phyloP scores from a whole-genome alignment of 1,140 invertebrate genomes.

The Drosophila arizonae region DNA sequence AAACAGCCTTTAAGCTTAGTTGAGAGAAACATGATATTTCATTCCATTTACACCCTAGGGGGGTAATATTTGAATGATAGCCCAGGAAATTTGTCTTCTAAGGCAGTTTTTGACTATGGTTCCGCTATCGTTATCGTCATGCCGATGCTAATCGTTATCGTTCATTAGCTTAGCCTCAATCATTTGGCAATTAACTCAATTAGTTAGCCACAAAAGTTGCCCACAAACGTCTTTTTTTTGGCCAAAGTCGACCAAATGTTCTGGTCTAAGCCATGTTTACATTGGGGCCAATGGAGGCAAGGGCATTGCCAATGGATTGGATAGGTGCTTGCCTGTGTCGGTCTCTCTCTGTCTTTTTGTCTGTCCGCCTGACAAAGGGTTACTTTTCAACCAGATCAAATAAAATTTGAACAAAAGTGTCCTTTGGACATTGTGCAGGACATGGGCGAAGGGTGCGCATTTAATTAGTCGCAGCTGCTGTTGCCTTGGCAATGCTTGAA shows the following conservation, averaged over 20 bases:
- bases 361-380: constrained; percentile 1
- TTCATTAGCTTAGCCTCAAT: constrained; percentile 32
- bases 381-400: constrained; percentile 35
- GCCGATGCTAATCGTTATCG: constrained; percentile 3
- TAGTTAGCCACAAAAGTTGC: constrained; percentile 50
- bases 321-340: constrained; percentile 4
- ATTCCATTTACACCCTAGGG: no score
- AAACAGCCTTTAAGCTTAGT: no score
- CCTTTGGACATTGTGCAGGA: constrained; percentile 37
- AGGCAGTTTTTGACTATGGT: background rate
- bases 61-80: no score
- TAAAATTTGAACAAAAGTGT: constrained; percentile 67
- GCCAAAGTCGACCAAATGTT: background rate
- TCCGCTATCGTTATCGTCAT: background rate
- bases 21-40: no score
- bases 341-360: background rate
- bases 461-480: constrained; percentile 68
- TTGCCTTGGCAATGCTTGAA: constrained; percentile 50
- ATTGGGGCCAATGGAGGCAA: constrained; percentile 8
- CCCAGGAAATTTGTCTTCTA: background rate
- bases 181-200: constrained; percentile 62
- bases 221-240: constrained; percentile 26
- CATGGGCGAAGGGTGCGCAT: constrained; percentile 1
- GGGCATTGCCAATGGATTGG: constrained; percentile 12
- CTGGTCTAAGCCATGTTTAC: constrained; percentile 22